Conservation (phyloP, 2,113 vertebrate genomes). For the Dicerorhinus sumatrensis region DNA sequence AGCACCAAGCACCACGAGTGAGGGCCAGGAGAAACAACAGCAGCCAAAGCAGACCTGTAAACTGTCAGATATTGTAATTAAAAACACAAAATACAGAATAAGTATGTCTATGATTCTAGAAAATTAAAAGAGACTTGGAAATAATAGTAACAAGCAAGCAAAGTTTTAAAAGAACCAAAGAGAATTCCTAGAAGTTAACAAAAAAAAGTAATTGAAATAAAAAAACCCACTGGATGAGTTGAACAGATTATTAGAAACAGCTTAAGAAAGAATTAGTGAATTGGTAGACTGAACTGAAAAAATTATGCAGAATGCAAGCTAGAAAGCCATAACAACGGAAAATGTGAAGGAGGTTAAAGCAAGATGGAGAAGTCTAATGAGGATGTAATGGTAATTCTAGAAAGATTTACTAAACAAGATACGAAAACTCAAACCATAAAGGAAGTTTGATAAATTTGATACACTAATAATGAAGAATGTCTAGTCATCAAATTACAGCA, state of each 20-base stretch:
- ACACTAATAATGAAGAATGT: background rate
- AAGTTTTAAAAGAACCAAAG: background rate
- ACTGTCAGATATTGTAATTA: background rate
- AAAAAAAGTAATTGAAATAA: background rate
- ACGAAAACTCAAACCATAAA: background rate
- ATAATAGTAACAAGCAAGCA: background rate
- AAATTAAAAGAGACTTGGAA: background rate
- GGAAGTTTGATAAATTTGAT: constrained; percentile 2
- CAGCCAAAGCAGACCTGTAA: background rate
- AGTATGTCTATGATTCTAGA: background rate
- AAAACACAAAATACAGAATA: background rate
- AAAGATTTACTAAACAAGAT: background rate
- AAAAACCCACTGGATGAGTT: background rate
- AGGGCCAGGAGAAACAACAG: background rate
- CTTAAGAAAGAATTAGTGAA: background rate
- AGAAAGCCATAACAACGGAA: constrained; percentile 1
- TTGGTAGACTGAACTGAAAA: background rate
- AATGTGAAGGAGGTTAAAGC: background rate
- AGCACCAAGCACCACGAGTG: background rate
- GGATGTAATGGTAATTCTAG: background rate
- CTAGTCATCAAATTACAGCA: background rate
- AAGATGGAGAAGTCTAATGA: background rate
- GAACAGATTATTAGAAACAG: background rate
- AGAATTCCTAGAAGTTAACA: background rate
- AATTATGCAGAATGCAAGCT: background rate